Evolutionary conservation across 2,888 invertebrate species (phyloP).

Genomic region (Andrena haemorrhoa): DNA sequence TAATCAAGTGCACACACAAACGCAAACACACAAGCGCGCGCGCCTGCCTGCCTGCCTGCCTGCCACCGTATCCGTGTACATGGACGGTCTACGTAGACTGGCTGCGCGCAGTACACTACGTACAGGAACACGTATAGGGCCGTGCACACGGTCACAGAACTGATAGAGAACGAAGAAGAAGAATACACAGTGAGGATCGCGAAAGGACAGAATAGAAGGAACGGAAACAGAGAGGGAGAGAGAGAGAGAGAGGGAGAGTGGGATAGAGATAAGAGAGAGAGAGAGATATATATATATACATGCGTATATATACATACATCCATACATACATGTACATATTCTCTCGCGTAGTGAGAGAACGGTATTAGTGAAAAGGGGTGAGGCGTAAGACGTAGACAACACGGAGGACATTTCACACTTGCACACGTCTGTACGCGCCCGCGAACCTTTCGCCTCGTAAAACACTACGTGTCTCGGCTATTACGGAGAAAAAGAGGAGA

Average conservation of each 20-base stretch:
- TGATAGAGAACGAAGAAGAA: slow-evolving; percentile 60
- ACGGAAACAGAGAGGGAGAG: slow-evolving; percentile 40
- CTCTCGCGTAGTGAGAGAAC: slow-evolving; percentile 39
- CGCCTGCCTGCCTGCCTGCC: slow-evolving; percentile 67
- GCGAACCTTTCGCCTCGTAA: slow-evolving; percentile 48
- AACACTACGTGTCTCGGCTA: slow-evolving; percentile 21
- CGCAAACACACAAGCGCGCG: slow-evolving; percentile 66
- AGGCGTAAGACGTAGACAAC: slow-evolving; percentile 45
- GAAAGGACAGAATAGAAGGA: slow-evolving; percentile 51
- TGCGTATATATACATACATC: slow-evolving; percentile 19
- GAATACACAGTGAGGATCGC: slow-evolving; percentile 47
- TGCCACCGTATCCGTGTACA: slow-evolving; percentile 52
- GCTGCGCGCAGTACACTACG: slow-evolving; percentile 47
- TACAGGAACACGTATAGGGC: slow-evolving; percentile 37
- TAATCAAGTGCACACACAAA: slow-evolving; percentile 83
- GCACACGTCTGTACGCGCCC: slow-evolving; percentile 27
- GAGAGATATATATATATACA: slow-evolving; percentile 17
- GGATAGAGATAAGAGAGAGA: slow-evolving; percentile 52
- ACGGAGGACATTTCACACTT: slow-evolving; percentile 57
- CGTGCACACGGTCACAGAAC: slow-evolving; percentile 51
- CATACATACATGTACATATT: slow-evolving; percentile 32
- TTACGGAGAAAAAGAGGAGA: slow-evolving; percentile 21
- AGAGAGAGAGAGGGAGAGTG: slow-evolving; percentile 52
- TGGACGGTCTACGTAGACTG: slow-evolving; percentile 43
- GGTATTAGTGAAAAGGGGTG: slow-evolving; percentile 59